Evolutionary conservation across 2,888 invertebrate species (phyloP), one percentile per base, ranked within the genome.

Genomic region (Cataglyphis livida): DNA sequence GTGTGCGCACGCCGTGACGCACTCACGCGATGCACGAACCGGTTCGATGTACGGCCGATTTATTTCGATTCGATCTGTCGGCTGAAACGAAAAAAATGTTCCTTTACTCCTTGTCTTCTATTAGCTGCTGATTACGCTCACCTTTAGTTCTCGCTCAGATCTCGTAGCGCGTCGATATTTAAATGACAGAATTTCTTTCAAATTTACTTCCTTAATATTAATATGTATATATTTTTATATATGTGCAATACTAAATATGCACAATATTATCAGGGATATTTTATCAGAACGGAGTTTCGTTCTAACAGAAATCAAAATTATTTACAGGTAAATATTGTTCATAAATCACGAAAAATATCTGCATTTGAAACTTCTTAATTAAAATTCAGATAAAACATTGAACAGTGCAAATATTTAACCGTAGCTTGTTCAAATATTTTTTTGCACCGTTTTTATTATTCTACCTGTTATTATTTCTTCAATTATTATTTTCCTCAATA

Each of bases 51-150:
- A 85, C 87, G 87, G 84, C 90, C 91, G 91, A 90, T 93, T 93
- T 93, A 93, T 93, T 93, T 93, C 93, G 92, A 93, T 93, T 92
- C 91, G 90, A 92, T 91, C 91, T 90, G 91, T 84, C 85, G 86
- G 84, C 88, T 89, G 83, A 84, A 86, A 85, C 85, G 88, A 89
- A 82, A 89, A 89, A 89, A 88, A 84, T 85, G 75, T 83, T 71
- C 82, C 84, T 74, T 83, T 75, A 84, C 64, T 84, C 62, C 85
- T 62, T 84, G 25, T 84, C 84, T 61, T 84, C 76, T 51, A 78
- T 74, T 81, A 71, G 74, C 70, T 54, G 76, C 75, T 87, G 68
- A 70, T 78, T 35, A 15, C 66, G 57, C 66, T 57, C 28, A 66
- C 54, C n/a, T 48, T 79, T 70, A 48, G 25, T 44, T 25, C 70